Evolutionary conservation across 2,888 invertebrate genomes (phyloP).

Genomic region (Liodrosophila aerea): DNA sequence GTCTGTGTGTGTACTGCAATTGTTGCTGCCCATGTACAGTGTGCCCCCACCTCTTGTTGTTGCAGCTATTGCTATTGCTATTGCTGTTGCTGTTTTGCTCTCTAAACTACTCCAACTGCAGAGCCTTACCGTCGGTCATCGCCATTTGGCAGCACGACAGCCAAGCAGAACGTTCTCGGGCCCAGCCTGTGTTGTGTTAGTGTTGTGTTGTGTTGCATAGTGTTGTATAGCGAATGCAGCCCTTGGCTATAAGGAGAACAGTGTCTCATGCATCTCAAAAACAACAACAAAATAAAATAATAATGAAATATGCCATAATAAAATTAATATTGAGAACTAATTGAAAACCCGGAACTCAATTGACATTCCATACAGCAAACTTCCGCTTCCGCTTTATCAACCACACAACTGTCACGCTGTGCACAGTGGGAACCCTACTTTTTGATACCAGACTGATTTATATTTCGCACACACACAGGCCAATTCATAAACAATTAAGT

Average conservation of each 20-base stretch:
- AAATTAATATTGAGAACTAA: background rate
- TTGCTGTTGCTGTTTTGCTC: slow-evolving; percentile 64
- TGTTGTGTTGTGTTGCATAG: slow-evolving; percentile 36
- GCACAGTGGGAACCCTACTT: slow-evolving; percentile 22
- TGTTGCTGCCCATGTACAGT: slow-evolving; percentile 38
- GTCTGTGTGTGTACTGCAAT: slow-evolving; percentile 61
- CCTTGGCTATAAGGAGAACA: too few relatives aligned
- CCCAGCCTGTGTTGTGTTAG: slow-evolving; percentile 32
- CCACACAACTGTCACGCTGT: slow-evolving; percentile 33
- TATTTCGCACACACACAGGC: slow-evolving; percentile 31
- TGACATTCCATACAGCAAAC: slow-evolving; percentile 11
- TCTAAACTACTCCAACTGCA: slow-evolving; percentile 61
- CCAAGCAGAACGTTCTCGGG: slow-evolving; percentile 64
- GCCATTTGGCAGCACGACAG: slow-evolving; percentile 74
- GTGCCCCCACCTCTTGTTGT: slow-evolving; percentile 19
- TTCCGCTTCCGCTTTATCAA: slow-evolving; percentile 58
- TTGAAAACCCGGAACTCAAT: background rate
- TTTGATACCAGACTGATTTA: slow-evolving; percentile 53
- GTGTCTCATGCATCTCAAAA: too few relatives aligned
- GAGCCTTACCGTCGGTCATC: slow-evolving; percentile 57
- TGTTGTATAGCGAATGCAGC: too few relatives aligned
- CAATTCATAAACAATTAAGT: slow-evolving; percentile 74
- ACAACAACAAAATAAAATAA: background rate
- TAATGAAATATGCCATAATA: too few relatives aligned
- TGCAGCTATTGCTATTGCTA: slow-evolving; percentile 42